Evolutionary conservation across 2,113 vertebrate genomes (phyloP), one percentile per base, ranked within the genome.

Genomic region (Podarcis raffonei): DNA sequence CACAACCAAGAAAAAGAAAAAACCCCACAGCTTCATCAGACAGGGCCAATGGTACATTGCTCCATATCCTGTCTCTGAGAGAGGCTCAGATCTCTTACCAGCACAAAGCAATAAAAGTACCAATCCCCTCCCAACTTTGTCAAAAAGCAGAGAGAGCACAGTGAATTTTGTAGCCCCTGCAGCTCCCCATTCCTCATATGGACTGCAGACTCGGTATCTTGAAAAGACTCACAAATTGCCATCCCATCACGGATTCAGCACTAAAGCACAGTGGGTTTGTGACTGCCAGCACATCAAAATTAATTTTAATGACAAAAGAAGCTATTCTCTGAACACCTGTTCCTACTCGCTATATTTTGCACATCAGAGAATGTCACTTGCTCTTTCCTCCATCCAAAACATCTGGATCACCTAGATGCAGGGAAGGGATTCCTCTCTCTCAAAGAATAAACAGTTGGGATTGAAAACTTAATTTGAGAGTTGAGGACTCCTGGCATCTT

Each of bases 221-320:
- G 23, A 59, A 30, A 85, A 39, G 59, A 42, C 2, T 25, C 57
- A 86, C 35, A 39, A 62, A 81, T 25, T 20, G 7, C 57, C 20
- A 12, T 35, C 59, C 53, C 79, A 81, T 62, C 18, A 5, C 32
- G n/a, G 20, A 20, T 11, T 71, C 39, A 13, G n/a, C n/a, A 81
- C 57, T 65, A 35, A 81, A 81, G 48, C 77, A 65, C 57, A 81
- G 79, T 22, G 32, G 79, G 35, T 81, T 4, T n/a, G 69, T 71
- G 71, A 71, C 39, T n/a, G 11, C 32, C 79, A 84, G 65, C 82
- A 69, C 66, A 83, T 69, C 65, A 83, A 83, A 84, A 83, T 83
- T 48, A 83, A 84, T 84, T 84, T 71, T 84, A 48, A 84, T 48
- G 16, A 18, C 66, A 71, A 42, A 68, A 22, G 82, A 71, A 20